Conservation (phyloP, 1,140 invertebrate genomes). For the Trichonephila clavipes region DNA sequence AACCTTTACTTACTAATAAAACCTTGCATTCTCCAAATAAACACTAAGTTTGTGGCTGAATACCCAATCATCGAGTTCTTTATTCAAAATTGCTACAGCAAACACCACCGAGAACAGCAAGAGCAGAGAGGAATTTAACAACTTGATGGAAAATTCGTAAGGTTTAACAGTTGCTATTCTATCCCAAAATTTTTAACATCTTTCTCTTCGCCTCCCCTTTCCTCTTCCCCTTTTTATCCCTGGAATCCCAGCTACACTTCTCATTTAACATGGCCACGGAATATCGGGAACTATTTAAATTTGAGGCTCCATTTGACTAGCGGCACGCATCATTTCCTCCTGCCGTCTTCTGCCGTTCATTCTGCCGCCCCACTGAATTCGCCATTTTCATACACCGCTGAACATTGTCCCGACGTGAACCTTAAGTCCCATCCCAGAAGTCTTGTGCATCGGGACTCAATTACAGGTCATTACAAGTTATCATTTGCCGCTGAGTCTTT, state of each 20-base stretch:
- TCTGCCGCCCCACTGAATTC: not conserved
- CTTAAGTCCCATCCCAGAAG: not conserved
- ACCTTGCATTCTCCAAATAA: too few relatives aligned
- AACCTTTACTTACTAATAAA: too few relatives aligned
- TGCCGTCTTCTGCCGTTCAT: not conserved
- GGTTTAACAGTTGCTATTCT: not conserved
- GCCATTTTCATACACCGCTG: slow-evolving; percentile 46
- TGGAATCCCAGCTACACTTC: slow-evolving; percentile 15
- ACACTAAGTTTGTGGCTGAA: too few relatives aligned
- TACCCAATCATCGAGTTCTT: too few relatives aligned
- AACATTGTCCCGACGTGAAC: slow-evolving; percentile 47
- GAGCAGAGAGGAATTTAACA: too few relatives aligned
- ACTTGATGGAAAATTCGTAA: not conserved
- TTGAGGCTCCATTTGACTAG: slow-evolving; percentile 60
- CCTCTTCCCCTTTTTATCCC: not conserved
- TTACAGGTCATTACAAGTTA: slow-evolving; percentile 59
- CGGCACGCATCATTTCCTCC: slow-evolving; percentile 34
- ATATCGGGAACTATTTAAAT: slow-evolving; percentile 63
- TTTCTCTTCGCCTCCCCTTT: not conserved
- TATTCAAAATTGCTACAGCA: too few relatives aligned
- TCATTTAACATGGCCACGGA: slow-evolving; percentile 51
- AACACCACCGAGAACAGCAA: too few relatives aligned
- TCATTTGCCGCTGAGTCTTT: slow-evolving; percentile 27
- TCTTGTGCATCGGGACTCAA: slow-evolving; percentile 24
- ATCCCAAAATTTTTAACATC: not conserved